Evolutionary conservation across 2,797 vertebrate genomes (phyloP).

Genomic region (Ceyx erithaca): DNA sequence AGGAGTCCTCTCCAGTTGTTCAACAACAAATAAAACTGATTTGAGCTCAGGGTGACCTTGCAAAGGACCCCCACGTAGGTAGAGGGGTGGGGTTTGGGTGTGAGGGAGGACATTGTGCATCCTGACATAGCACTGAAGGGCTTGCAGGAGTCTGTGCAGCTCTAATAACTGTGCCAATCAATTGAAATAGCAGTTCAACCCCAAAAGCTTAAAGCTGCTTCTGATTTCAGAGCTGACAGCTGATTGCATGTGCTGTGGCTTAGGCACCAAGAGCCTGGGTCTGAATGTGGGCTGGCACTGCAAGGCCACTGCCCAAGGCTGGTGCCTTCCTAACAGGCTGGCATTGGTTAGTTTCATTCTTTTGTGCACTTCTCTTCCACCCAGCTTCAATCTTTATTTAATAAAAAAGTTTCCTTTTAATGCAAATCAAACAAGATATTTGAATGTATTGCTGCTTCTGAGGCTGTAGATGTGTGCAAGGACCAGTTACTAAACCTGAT

Average conservation of each 20-base stretch:
- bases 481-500: not conserved
- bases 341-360: not conserved
- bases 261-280: accelerated
- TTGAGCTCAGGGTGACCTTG: not conserved
- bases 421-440: not conserved
- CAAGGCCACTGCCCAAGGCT: not conserved
- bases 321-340: not conserved
- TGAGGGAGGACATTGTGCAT: not conserved
- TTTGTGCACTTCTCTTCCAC: not conserved
- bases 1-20: not conserved
- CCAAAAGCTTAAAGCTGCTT: not conserved
- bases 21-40: not conserved
- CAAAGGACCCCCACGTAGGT: not conserved
- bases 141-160: not conserved
- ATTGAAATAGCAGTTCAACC: not conserved
- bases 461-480: not conserved
- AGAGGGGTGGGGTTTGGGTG: not conserved
- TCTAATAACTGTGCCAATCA: not conserved
- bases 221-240: not conserved
- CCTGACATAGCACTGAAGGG: not conserved
- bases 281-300: not conserved
- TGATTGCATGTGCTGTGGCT: not conserved
- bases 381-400: not conserved
- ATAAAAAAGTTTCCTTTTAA: not conserved
- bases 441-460: not conserved